Evolutionary conservation across 2,888 invertebrate species (phyloP), one percentile per base, ranked within the genome.

Genomic region (Clusia tigrina): DNA sequence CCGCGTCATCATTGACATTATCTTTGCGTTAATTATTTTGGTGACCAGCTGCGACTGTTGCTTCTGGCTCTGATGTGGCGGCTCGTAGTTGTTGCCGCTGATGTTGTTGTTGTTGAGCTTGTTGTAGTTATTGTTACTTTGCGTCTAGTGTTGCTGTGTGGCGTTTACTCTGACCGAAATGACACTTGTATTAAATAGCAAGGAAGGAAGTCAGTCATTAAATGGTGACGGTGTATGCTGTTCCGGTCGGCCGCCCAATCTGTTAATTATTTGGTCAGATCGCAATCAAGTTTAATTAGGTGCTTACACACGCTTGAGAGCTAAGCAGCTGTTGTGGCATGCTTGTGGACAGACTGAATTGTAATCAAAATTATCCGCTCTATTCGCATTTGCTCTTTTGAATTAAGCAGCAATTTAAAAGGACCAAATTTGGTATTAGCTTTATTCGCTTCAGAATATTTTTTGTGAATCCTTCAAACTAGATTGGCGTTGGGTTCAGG

Each of bases 41-140:
- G 38, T 60, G 56, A 57, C 65, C 65, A 65, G 65, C 65, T 65
- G 62, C 17, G 64, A 20, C 48, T 37, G n/a, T 2, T 20, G n/a
- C n/a, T 6, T 42, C n/a, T 42, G 42, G 42, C 42, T 42, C 15
- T 42, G 6, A 12, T 12, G 42, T 42, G 10, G 42, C 6, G 6
- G 42, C n/a, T n/a, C n/a, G 42, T 42, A 3, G 42, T 42, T 42
- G n/a, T 42, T 42, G 10, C 42, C 32, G 32, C 32, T 32, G 6
- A 12, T 15, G n/a, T n/a, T n/a, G n/a, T n/a, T n/a, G n/a, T n/a
- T n/a, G n/a, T n/a, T n/a, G n/a, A n/a, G 42, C 42, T 17, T 10
- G 15, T 42, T 42, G 42, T 42, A 17, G 42, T 42, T n/a, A n/a
- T n/a, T n/a, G n/a, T n/a, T n/a, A n/a, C n/a, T n/a, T n/a, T 10